Percentiles rank a stretch among this genome's conserved stretches.
Conservation (phyloP, 2,888 invertebrate genomes). For the Harpalus rufipes region DNA sequence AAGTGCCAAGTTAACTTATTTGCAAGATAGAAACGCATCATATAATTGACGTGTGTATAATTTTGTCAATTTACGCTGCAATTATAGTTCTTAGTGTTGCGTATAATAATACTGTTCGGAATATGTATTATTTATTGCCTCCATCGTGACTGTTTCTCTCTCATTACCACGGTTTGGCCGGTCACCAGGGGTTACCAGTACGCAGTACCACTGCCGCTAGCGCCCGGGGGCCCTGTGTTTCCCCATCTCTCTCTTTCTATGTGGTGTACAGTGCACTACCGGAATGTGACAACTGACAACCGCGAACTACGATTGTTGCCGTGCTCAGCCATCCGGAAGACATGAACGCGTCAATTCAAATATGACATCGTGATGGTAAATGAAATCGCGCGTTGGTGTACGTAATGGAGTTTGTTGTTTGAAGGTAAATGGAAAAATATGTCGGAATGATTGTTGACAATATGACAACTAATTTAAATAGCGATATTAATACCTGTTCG, state of each 20-base stretch:
- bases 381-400: constrained; percentile 12
- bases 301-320: constrained; percentile 62
- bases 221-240: constrained; percentile 9
- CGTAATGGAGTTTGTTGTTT: constrained; percentile 31
- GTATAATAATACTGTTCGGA: background rate
- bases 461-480: constrained; percentile 10
- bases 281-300: constrained; percentile 66
- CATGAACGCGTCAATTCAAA: constrained; percentile 65
- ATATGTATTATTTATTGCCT: background rate
- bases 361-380: constrained; percentile 22
- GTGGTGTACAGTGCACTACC: constrained; percentile 55
- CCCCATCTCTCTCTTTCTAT: background rate
- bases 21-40: too few species aligned
- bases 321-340: constrained; percentile 53
- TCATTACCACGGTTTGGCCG: constrained; percentile 19
- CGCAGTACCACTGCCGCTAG: background rate
- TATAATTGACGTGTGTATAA: too few species aligned
- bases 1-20: too few species aligned
- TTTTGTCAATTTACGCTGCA: too few species aligned
- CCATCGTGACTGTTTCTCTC: background rate
- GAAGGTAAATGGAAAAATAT: constrained; percentile 30
- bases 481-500: background rate
- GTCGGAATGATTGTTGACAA: constrained; percentile 11
- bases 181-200: constrained; percentile 38
- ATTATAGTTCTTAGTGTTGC: too few species aligned